Percentiles rank a stretch among this genome's conserved stretches.
Evolutionary conservation across 2,888 invertebrate genomes (phyloP).

Genomic region (Pediacus dermestoides): DNA sequence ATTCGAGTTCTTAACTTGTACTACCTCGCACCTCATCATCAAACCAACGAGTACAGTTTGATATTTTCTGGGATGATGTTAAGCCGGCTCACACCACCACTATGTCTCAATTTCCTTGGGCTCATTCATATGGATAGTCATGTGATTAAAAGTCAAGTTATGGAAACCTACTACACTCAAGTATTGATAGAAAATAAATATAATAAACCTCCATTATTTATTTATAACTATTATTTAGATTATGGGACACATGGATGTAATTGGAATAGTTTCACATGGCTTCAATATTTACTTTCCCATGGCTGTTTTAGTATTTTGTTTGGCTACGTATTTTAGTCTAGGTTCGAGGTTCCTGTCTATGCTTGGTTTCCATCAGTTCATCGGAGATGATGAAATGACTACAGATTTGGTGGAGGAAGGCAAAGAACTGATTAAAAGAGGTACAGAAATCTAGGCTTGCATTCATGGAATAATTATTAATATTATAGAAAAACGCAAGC

Average conservation of each 20-base stretch:
- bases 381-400: slow-evolving; percentile 91
- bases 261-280: slow-evolving; percentile 93
- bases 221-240: slow-evolving; percentile 58
- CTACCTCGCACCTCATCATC: slow-evolving; percentile 95
- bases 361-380: slow-evolving; percentile 95
- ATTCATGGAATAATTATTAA: slow-evolving; percentile 4
- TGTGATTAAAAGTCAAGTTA: slow-evolving; percentile 71
- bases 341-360: slow-evolving; percentile 87
- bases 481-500: slow-evolving; percentile 68
- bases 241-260: slow-evolving; percentile 99
- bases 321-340: slow-evolving; percentile 90
- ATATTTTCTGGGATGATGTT: slow-evolving; percentile 99
- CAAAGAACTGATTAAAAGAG: slow-evolving; percentile 83
- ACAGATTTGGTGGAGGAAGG: slow-evolving; percentile 93
- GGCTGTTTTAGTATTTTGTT: slow-evolving; percentile 87
- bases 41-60: slow-evolving; percentile 97
- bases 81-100: slow-evolving; percentile 94
- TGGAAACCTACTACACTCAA: slow-evolving; percentile 94
- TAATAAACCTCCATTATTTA: too few relatives aligned
- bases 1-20: slow-evolving; percentile 94
- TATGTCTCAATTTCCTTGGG: slow-evolving; percentile 97
- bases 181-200: too few relatives aligned
- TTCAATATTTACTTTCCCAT: slow-evolving; percentile 99
- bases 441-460: slow-evolving; percentile 47
- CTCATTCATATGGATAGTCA: slow-evolving; percentile 98